phyloP scores from a whole-genome alignment of 1,140 invertebrate genomes.

The Cydia splendana region DNA sequence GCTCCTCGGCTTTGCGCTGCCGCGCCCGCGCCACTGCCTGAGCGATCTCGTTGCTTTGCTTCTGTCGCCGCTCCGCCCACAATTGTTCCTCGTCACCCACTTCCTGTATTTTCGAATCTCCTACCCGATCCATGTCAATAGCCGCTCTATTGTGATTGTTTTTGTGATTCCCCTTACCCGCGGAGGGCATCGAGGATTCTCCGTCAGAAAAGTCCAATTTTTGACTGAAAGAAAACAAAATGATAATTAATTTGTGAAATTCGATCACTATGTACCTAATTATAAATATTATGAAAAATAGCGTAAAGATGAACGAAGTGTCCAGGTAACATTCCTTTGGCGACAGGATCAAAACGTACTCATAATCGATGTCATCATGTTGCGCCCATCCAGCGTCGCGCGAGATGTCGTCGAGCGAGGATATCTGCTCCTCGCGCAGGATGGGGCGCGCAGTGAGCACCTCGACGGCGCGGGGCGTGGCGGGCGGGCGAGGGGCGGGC shows the following conservation, averaged over 20 bases:
- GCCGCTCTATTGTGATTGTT: conserved; percentile 65
- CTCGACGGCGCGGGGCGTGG: conserved; percentile 69
- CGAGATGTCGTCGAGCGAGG: conserved; percentile 94
- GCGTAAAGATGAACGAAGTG: background rate
- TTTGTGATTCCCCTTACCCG: conserved; percentile 60
- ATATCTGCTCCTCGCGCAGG: conserved; percentile 95
- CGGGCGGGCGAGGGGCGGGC: conserved; percentile 53
- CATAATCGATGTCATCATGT: conserved; percentile 96
- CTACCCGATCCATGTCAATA: conserved; percentile 62
- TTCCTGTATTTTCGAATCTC: conserved; percentile 67
- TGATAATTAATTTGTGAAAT: background rate
- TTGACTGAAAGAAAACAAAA: conserved; percentile 82
- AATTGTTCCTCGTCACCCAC: conserved; percentile 86
- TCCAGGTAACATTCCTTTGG: background rate
- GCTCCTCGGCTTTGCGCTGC: conserved; percentile 89
- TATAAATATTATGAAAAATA: conserved; percentile 2
- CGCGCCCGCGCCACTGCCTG: conserved; percentile 87
- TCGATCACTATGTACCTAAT: background rate
- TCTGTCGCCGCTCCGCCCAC: conserved; percentile 85
- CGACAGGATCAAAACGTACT: conserved; percentile 78
- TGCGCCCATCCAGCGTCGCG: conserved; percentile 94
- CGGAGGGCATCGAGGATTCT: conserved; percentile 80
- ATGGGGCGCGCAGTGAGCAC: conserved; percentile 84
- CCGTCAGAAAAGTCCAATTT: conserved; percentile 97
- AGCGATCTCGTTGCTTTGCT: conserved; percentile 85